Percentiles rank a stretch among this genome's conserved stretches.
phyloP scores from a whole-genome alignment of 64 coral and sea anemone genomes.

The Montipora foliosa region DNA sequence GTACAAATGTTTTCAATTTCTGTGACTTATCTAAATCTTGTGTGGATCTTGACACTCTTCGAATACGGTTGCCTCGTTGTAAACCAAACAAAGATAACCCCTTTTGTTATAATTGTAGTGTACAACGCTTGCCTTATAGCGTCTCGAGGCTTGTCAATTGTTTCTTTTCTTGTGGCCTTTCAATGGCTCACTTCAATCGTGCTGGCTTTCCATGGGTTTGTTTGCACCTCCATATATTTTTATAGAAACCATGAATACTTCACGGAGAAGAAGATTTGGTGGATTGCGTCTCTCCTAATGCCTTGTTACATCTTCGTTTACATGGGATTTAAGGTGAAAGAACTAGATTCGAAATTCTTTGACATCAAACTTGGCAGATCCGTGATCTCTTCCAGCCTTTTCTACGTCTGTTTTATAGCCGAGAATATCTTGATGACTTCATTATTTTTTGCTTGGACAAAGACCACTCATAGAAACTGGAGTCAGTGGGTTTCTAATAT shows the following conservation, averaged over 20 bases:
- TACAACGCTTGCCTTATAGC: constrained; percentile 64
- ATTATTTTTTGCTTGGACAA: constrained; percentile 57
- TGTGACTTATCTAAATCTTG: constrained; percentile 40
- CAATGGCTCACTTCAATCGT: constrained; percentile 59
- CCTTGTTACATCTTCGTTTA: constrained; percentile 71
- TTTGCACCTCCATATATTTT: constrained; percentile 51
- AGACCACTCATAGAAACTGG: not conserved
- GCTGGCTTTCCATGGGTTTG: constrained; percentile 27
- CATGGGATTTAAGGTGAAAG: constrained; percentile 71
- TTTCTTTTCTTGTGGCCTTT: constrained; percentile 50
- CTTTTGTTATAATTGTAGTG: constrained; percentile 28
- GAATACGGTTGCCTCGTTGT: constrained; percentile 42
- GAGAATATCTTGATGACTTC: constrained; percentile 65
- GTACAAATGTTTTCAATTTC: constrained; percentile 58
- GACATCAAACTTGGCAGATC: constrained; percentile 63
- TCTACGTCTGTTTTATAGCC: constrained; percentile 35
- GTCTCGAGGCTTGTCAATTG: constrained; percentile 57
- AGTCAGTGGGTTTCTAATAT: constrained; percentile 20
- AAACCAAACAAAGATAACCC: not conserved
- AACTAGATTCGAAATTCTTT: constrained; percentile 39
- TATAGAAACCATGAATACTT: constrained; percentile 55
- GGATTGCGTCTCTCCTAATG: constrained; percentile 54
- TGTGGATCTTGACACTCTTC: constrained; percentile 42
- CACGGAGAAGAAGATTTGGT: constrained; percentile 61
- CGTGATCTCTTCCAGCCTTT: constrained; percentile 48